These are phyloP conservation scores for Serrognathus titanus DNA, from an alignment of 2,888 invertebrate species.

Conservation along the genomic window DNA sequence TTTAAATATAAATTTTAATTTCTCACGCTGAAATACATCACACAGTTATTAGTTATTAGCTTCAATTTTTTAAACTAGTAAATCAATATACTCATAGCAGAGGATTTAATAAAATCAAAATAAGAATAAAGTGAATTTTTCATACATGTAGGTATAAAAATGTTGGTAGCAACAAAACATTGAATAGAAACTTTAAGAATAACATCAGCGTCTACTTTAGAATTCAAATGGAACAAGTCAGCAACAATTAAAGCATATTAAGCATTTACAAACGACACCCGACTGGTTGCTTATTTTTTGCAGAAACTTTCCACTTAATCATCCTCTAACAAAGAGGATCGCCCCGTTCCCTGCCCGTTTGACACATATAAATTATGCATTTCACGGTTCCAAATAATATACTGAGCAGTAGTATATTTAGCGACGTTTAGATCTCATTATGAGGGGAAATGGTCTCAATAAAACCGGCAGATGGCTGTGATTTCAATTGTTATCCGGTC, in stretches of 20 bases:
- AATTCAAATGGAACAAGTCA: background rate
- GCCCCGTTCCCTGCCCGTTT: constrained; percentile 32
- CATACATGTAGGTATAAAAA: too few relatives aligned
- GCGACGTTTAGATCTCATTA: constrained; percentile 46
- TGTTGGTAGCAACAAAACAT: too few relatives aligned
- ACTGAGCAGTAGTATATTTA: constrained; percentile 43
- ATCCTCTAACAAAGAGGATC: constrained; percentile 36
- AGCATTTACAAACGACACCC: constrained; percentile 44
- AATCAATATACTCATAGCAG: too few relatives aligned
- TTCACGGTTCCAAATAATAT: constrained; percentile 46
- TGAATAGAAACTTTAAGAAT: too few relatives aligned
- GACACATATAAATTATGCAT: constrained; percentile 46
- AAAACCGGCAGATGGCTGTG: constrained; percentile 45
- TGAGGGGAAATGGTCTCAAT: constrained; percentile 38
- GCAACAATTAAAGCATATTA: constrained; percentile 44
- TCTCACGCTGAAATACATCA: too few relatives aligned
- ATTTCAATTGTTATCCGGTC: constrained; percentile 46
- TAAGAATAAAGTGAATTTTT: too few relatives aligned
- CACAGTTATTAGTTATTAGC: too few relatives aligned
- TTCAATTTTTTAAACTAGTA: too few relatives aligned
- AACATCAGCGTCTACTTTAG: too few relatives aligned
- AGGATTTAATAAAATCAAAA: too few relatives aligned
- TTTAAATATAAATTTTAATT: too few relatives aligned
- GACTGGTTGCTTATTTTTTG: constrained; percentile 26
- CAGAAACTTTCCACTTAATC: constrained; percentile 41